Evolutionary conservation across 2,113 vertebrate genomes (phyloP).

Genomic region (Panthera leo): DNA sequence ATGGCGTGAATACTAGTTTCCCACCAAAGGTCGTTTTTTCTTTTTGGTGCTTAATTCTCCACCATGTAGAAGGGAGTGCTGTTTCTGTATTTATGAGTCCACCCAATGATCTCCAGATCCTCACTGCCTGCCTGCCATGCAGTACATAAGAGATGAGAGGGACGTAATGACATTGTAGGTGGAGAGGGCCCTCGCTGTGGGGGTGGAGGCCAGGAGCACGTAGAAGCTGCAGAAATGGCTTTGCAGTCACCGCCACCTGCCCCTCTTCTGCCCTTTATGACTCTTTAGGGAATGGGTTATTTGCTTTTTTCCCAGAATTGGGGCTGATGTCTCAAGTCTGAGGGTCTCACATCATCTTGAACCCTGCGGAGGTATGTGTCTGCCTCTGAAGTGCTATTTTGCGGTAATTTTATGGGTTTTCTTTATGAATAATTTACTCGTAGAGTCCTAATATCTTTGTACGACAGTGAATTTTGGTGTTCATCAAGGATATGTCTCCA

Average conservation of each 20-base stretch:
- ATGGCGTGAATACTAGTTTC: background rate
- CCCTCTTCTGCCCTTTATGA: background rate
- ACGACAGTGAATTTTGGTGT: background rate
- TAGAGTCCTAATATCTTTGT: background rate
- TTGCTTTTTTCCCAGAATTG: background rate
- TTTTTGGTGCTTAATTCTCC: background rate
- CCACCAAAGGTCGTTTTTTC: background rate
- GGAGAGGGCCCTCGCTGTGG: background rate
- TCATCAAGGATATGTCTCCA: background rate
- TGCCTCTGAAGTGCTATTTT: background rate
- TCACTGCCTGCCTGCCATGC: background rate
- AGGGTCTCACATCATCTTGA: background rate
- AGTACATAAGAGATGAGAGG: accelerated
- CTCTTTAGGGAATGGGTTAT: background rate
- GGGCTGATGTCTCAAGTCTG: background rate
- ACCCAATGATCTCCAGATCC: background rate
- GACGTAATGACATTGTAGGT: accelerated
- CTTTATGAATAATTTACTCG: slow-evolving; percentile 27
- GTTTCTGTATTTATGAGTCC: background rate
- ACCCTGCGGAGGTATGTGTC: background rate
- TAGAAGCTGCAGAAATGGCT: background rate
- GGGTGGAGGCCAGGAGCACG: background rate
- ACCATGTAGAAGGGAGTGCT: background rate
- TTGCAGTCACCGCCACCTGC: background rate
- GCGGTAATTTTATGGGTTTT: background rate